Conservation (phyloP, 1,140 invertebrate genomes). For the Sinonovacula constricta region DNA sequence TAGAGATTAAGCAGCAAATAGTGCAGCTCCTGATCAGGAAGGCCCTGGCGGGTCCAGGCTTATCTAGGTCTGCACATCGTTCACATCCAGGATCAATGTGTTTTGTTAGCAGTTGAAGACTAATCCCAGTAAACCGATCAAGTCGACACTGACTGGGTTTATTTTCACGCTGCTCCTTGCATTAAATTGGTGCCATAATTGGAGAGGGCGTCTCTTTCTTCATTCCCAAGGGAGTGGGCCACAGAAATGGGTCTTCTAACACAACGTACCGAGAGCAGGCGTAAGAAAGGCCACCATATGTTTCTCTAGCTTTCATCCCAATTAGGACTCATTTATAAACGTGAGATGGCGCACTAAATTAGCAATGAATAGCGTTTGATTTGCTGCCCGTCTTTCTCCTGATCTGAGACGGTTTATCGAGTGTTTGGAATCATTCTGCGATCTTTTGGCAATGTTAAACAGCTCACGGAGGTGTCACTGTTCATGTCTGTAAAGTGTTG, state of each 20-base stretch:
- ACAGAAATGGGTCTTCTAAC: background rate
- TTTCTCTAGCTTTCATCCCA: slow-evolving; percentile 17
- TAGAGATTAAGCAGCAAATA: too few species aligned
- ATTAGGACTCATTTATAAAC: slow-evolving; percentile 32
- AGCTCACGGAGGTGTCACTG: too few species aligned
- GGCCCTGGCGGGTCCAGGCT: too few species aligned
- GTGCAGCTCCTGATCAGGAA: too few species aligned
- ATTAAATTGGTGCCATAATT: slow-evolving; percentile 49
- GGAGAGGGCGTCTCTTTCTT: too few species aligned
- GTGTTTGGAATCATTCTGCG: too few species aligned
- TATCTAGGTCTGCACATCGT: too few species aligned
- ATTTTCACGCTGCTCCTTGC: slow-evolving; percentile 17
- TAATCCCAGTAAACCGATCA: too few species aligned
- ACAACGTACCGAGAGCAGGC: background rate
- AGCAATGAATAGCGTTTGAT: slow-evolving; percentile 39
- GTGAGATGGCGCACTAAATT: slow-evolving; percentile 23
- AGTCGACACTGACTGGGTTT: background rate
- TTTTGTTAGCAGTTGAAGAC: too few species aligned
- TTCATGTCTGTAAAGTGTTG: too few species aligned
- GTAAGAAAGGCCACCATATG: slow-evolving; percentile 39
- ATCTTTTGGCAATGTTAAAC: too few species aligned
- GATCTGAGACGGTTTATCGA: background rate
- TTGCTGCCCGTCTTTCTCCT: background rate
- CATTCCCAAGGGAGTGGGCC: background rate
- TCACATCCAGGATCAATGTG: too few species aligned